These are phyloP conservation scores for Hormiphora californensis DNA, from an alignment of 37 sponge, comb jelly and placozoan genomes.

Conservation along the genomic window DNA sequence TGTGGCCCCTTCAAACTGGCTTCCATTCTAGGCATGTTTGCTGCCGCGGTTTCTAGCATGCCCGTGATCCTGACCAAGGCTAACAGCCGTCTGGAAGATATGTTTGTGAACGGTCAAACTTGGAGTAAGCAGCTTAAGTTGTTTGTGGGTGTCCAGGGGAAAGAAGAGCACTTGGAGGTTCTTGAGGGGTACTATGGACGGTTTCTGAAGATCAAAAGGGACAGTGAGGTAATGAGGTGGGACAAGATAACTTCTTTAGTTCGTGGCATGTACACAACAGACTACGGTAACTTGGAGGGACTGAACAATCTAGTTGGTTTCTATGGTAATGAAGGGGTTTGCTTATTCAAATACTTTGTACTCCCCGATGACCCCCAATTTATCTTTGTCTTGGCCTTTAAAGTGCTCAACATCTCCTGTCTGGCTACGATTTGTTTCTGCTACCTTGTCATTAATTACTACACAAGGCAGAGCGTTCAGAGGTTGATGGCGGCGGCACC, in stretches of 20 bases:
- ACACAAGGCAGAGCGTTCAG: background rate
- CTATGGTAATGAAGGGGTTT: constrained; percentile 2
- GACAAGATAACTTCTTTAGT: background rate
- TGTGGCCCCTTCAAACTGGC: background rate
- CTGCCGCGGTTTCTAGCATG: background rate
- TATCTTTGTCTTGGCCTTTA: background rate
- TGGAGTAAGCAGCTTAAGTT: background rate
- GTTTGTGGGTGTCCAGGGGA: background rate
- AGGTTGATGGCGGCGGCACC: too few species aligned
- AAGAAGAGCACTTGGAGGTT: background rate
- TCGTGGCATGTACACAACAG: background rate
- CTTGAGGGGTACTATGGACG: background rate
- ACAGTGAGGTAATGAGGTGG: background rate
- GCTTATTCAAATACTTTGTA: background rate
- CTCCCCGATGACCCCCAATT: background rate
- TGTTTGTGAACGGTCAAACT: background rate
- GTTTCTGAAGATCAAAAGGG: background rate
- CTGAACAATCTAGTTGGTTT: background rate
- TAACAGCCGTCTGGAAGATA: background rate
- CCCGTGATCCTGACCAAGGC: background rate
- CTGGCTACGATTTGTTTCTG: background rate
- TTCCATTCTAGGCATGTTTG: background rate
- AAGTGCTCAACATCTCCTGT: background rate
- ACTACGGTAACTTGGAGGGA: background rate
- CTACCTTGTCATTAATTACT: background rate